phyloP scores from a whole-genome alignment of 2,888 invertebrate species.

The Nemurella pictetii region DNA sequence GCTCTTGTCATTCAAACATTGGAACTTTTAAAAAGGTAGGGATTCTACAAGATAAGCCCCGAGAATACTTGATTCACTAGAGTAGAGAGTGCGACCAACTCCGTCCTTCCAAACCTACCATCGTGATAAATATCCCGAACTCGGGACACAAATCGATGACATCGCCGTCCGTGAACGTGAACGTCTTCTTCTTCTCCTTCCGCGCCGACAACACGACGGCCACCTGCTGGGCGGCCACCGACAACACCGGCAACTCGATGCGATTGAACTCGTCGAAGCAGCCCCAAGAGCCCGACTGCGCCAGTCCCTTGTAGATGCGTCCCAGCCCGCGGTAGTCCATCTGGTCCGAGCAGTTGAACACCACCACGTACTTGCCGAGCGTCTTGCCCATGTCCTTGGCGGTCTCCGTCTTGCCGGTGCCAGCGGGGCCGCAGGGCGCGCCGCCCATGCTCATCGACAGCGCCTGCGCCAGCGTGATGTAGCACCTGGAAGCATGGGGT shows the following conservation, averaged over 20 bases:
- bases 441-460: constrained; percentile 95
- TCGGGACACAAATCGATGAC: constrained; percentile 90
- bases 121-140: constrained; percentile 96
- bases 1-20: too few relatives aligned
- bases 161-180: constrained; percentile 94
- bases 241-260: constrained; percentile 90
- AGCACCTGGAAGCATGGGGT: constrained; percentile 77
- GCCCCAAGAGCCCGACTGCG: constrained; percentile 97
- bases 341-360: constrained; percentile 97
- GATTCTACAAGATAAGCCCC: too few relatives aligned
- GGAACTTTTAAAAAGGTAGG: too few relatives aligned
- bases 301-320: constrained; percentile 60
- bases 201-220: constrained; percentile 90
- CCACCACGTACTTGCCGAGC: constrained; percentile 93
- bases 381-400: constrained; percentile 99
- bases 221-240: constrained; percentile 96
- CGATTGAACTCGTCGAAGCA: constrained; percentile 98
- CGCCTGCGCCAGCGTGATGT: constrained; percentile 95
- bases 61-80: too few relatives aligned
- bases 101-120: constrained; percentile 65
- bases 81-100: too few relatives aligned
- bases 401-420: constrained; percentile 98
- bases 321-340: constrained; percentile 97
- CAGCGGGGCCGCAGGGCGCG: constrained; percentile 94
- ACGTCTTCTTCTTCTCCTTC: constrained; percentile 88